Evolutionary conservation across 2,888 invertebrate genomes (phyloP).

Genomic region (Brenthis ino): DNA sequence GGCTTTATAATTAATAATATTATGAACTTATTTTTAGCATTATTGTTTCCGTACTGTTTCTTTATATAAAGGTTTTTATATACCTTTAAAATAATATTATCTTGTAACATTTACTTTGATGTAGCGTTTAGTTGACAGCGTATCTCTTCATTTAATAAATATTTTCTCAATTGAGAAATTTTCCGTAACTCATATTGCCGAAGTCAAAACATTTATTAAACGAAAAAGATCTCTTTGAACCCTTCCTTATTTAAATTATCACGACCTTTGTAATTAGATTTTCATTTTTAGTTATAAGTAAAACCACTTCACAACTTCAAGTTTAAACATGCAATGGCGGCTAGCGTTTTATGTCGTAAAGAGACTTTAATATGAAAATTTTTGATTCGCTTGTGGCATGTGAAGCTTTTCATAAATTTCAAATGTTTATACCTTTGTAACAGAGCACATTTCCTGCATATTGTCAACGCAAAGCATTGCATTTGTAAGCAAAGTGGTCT

Average conservation of each 20-base stretch:
- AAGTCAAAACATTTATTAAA: slow-evolving; percentile 32
- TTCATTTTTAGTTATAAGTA: slow-evolving; percentile 35
- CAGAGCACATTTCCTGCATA: slow-evolving; percentile 51
- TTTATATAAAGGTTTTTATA: background rate
- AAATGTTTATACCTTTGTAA: slow-evolving; percentile 44
- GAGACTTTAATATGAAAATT: slow-evolving; percentile 42
- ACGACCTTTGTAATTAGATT: slow-evolving; percentile 35
- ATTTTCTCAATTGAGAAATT: slow-evolving; percentile 26
- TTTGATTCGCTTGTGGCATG: slow-evolving; percentile 42
- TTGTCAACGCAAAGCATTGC: slow-evolving; percentile 50
- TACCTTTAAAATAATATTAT: slow-evolving; percentile 15
- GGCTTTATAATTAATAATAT: background rate
- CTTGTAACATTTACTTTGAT: slow-evolving; percentile 21
- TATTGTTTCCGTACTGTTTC: background rate
- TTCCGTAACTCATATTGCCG: slow-evolving; percentile 21
- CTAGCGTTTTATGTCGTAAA: slow-evolving; percentile 26
- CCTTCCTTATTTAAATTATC: slow-evolving; percentile 32
- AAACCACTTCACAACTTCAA: slow-evolving; percentile 31
- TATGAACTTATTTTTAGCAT: background rate
- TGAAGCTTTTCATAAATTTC: slow-evolving; percentile 40
- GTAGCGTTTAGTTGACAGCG: slow-evolving; percentile 22
- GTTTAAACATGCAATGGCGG: slow-evolving; percentile 31
- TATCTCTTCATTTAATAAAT: slow-evolving; percentile 31
- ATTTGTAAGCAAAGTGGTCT: slow-evolving; percentile 54
- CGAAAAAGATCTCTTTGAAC: slow-evolving; percentile 32